Evolutionary conservation across 2,888 invertebrate genomes (phyloP), one percentile per base, ranked within the genome.

Genomic region (Caenorhabditis afra): DNA sequence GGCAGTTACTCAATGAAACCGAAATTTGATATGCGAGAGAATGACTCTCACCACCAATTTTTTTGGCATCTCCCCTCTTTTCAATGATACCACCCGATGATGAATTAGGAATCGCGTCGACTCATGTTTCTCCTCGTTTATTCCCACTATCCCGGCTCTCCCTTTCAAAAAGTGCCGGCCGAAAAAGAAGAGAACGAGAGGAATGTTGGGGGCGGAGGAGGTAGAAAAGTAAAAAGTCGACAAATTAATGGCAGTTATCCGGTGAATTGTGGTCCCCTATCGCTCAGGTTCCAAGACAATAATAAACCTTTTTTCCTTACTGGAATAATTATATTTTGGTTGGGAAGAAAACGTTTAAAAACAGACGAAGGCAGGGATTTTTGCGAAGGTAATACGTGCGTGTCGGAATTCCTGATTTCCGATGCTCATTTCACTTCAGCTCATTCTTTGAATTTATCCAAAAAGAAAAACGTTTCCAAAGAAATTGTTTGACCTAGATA

Each of bases 1-100:
- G 37, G 37, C 45, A 59, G 35, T 74, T 74, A 74, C 66, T 66
- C 52, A 65, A 74, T 53, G 66, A 16, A 66, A 66, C 47, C 67
- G 75, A 76, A 76, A 76, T 68, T 76, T 76, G 75, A 76, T 76
- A 76, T 76, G 55, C 67, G 67, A 76, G 75, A 76, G 75, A 76
- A 73, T 73, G 57, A 73, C 73, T 71, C 57, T 29, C 29, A n/a
- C 29, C 29, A 29, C 45, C 64, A 39, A 41, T 41, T 64, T 73
- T 68, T 73, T 71, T 18, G 49, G 41, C 61, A 37, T 55, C 45
- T 58, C 49, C 39, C n/a, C 47, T 49, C 37, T 49, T 59, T 61
- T 57, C 55, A 45, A 18, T 66, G 67, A 58, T 67, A 67, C 50
- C 67, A 50, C 41, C 41, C 41, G 35, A 70, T 70, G 61, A 70